Percentiles rank a stretch among this genome's conserved stretches.
Conservation (phyloP, 2,888 invertebrate species). For the Erebia aethiops region DNA sequence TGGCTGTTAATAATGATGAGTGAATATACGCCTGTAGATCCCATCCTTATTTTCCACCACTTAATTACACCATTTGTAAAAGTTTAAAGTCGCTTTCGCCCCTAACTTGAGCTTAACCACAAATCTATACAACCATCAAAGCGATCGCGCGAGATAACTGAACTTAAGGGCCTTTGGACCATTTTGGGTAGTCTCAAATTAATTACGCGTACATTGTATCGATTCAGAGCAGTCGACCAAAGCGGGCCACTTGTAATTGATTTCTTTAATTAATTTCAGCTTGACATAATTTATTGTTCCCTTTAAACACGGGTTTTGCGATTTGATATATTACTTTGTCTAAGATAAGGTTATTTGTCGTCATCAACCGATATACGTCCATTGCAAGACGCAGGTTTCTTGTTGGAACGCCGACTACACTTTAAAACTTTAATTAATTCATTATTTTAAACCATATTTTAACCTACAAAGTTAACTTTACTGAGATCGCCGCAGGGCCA, state of each 20-base stretch:
- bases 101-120: constrained; percentile 27
- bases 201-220: constrained; percentile 36
- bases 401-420: too few species aligned
- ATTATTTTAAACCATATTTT: background rate
- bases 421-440: constrained; percentile 3
- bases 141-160: constrained; percentile 40
- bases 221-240: constrained; percentile 23
- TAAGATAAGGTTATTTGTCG: background rate
- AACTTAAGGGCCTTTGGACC: constrained; percentile 39
- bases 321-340: constrained; percentile 6
- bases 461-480: constrained; percentile 11
- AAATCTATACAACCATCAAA: constrained; percentile 38
- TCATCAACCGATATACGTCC: background rate
- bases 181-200: constrained; percentile 40
- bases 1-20: too few species aligned
- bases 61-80: background rate
- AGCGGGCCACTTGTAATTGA: constrained; percentile 30
- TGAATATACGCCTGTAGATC: too few species aligned
- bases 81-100: background rate
- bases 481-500: constrained; percentile 25
- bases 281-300: constrained; percentile 33
- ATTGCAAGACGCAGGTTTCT: too few species aligned
- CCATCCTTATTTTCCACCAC: too few species aligned
- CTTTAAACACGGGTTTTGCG: constrained; percentile 21
- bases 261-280: constrained; percentile 39